Evolutionary conservation across 92 coral and sea anemone species (phyloP).

Genomic region (Desmophyllum pertusum): DNA sequence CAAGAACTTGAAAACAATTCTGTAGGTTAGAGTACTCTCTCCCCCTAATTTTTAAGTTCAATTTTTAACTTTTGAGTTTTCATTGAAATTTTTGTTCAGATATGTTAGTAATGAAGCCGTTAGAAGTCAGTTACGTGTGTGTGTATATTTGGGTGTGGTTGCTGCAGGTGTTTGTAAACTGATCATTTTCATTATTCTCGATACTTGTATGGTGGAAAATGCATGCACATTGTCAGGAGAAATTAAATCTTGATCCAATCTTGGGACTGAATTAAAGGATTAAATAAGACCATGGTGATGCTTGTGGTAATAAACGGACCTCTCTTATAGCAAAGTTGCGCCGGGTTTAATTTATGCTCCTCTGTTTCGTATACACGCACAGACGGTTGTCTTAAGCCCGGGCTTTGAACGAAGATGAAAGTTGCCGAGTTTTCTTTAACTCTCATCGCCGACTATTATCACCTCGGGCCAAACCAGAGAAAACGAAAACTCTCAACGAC

Average conservation of each 20-base stretch:
- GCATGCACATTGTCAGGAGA: neutral
- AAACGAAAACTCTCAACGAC: too few species aligned
- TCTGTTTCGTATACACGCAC: neutral
- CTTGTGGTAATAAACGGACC: neutral
- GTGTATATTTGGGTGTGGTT: slow-evolving; percentile 14
- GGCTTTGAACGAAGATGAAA: too few species aligned
- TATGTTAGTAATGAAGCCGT: neutral
- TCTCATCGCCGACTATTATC: too few species aligned
- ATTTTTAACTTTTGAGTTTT: neutral
- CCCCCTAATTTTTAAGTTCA: neutral
- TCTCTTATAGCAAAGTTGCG: neutral
- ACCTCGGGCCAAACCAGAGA: too few species aligned
- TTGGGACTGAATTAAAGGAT: neutral
- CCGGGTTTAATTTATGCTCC: neutral
- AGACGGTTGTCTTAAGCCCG: too few species aligned
- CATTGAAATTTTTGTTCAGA: neutral
- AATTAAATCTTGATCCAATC: neutral
- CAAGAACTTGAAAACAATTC: neutral
- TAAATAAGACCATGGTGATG: neutral
- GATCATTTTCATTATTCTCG: neutral
- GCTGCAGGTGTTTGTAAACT: neutral
- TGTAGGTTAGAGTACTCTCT: neutral
- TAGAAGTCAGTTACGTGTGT: neutral
- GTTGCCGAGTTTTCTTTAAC: too few species aligned
- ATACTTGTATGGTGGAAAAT: neutral